phyloP scores from a whole-genome alignment of 2,888 invertebrate genomes.

The Dryococelus australis region DNA sequence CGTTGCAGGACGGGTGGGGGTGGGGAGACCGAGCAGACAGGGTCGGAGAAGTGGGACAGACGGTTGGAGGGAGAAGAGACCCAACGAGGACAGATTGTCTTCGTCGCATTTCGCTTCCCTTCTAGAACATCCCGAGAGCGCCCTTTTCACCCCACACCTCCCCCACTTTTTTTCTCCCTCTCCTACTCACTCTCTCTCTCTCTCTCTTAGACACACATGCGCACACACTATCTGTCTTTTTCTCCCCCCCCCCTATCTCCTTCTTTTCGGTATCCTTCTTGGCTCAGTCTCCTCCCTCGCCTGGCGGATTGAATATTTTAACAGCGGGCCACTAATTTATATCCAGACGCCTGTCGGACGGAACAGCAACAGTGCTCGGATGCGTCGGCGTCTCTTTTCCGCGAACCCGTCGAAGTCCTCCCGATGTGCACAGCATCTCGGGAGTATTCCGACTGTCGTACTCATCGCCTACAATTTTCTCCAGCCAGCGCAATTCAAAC shows the following conservation, averaged over 20 bases:
- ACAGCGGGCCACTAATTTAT: constrained; percentile 40
- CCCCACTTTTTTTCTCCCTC: background rate
- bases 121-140: background rate
- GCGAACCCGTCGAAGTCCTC: background rate
- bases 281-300: constrained; percentile 21
- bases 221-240: too few relatives aligned
- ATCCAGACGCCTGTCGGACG: constrained; percentile 22
- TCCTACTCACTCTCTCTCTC: background rate
- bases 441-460: background rate
- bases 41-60: background rate
- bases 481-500: too few relatives aligned
- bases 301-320: constrained; percentile 44
- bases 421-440: background rate
- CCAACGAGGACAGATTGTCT: background rate
- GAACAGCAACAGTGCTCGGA: background rate
- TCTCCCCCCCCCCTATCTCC: background rate
- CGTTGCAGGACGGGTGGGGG: background rate
- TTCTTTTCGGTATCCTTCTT: background rate
- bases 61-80: background rate
- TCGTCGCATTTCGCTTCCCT: background rate
- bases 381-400: background rate
- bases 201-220: too few relatives aligned
- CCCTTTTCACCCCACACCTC: background rate
- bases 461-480: background rate
- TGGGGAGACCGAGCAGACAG: background rate